These are phyloP conservation scores for Cheilinus undulatus DNA, from an alignment of 2,113 vertebrate genomes.

Conservation along the genomic window DNA sequence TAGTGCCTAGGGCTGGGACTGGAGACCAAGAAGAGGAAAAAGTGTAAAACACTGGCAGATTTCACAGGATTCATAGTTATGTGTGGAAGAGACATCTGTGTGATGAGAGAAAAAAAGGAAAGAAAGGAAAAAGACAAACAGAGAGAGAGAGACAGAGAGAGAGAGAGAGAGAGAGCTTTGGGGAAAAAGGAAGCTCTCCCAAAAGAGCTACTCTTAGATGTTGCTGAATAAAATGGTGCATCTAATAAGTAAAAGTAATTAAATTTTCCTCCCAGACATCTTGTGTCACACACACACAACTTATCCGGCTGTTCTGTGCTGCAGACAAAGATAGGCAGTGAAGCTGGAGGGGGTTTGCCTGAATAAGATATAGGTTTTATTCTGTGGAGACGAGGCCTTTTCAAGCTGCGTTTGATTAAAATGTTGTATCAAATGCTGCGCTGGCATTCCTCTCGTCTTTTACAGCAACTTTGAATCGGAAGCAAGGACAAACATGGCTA, in stretches of 20 bases:
- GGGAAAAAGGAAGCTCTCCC: slow-evolving; percentile 22
- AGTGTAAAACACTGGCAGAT: slow-evolving; percentile 35
- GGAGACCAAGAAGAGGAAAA: slow-evolving; percentile 29
- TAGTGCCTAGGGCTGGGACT: slow-evolving; percentile 41
- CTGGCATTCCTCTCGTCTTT: slow-evolving; percentile 48
- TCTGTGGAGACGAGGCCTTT: slow-evolving; percentile 50
- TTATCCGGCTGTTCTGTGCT: slow-evolving; percentile 35
- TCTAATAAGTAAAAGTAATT: slow-evolving; percentile 75
- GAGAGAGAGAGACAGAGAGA: slow-evolving; percentile 3
- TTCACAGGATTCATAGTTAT: slow-evolving; percentile 44
- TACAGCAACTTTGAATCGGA: slow-evolving; percentile 42
- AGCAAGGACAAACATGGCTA: slow-evolving; percentile 36
- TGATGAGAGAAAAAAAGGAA: slow-evolving; percentile 21
- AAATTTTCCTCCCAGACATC: slow-evolving; percentile 66
- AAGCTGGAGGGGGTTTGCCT: slow-evolving; percentile 44
- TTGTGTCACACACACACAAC: slow-evolving; percentile 54
- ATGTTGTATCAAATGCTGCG: slow-evolving; percentile 46
- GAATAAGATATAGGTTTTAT: slow-evolving; percentile 53
- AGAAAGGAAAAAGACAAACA: slow-evolving; percentile 21
- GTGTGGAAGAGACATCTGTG: slow-evolving; percentile 37
- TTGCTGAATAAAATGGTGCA: slow-evolving; percentile 61
- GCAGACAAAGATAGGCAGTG: slow-evolving; percentile 46
- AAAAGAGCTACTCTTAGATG: slow-evolving; percentile 44
- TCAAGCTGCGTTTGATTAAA: slow-evolving; percentile 58
- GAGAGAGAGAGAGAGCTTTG: neutral